A percentile compares a stretch with the other conserved stretches of the same genome.
Conservation (phyloP, 2,797 vertebrate species). For the Oryzias dopingdopingensis region DNA sequence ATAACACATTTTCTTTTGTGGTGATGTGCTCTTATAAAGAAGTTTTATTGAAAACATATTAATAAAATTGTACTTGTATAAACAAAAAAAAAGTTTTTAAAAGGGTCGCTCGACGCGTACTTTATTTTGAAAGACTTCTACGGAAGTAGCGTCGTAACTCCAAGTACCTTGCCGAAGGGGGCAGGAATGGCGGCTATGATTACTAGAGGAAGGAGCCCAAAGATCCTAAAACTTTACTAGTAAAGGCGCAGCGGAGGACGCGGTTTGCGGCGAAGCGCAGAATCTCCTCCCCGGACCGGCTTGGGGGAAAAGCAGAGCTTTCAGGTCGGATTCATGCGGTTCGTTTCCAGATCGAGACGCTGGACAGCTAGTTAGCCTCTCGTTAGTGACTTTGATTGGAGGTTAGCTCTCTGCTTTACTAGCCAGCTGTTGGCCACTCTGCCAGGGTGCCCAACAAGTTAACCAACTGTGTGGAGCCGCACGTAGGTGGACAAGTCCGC, state of each 20-base stretch:
- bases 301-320: slow-evolving; percentile 19
- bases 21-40: too few relatives aligned
- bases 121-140: slow-evolving; percentile 42
- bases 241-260: slow-evolving; percentile 62
- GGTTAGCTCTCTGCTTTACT: slow-evolving; percentile 58
- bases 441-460: slow-evolving; percentile 67
- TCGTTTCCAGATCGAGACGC: slow-evolving; percentile 33
- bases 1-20: too few relatives aligned
- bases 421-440: slow-evolving; percentile 67
- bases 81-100: background rate
- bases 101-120: background rate
- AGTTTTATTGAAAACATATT: too few relatives aligned
- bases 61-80: too few relatives aligned
- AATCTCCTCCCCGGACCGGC: slow-evolving; percentile 22
- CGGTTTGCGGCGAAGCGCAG: slow-evolving; percentile 25
- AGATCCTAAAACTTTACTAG: slow-evolving; percentile 82
- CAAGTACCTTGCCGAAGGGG: slow-evolving; percentile 30
- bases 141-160: slow-evolving; percentile 16
- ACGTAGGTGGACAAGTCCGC: slow-evolving; percentile 5
- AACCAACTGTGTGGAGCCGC: slow-evolving; percentile 44
- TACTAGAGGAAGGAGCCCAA: slow-evolving; percentile 75
- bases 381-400: slow-evolving; percentile 68
- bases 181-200: slow-evolving; percentile 82
- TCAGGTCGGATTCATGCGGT: slow-evolving; percentile 13
- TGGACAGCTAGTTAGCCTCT: slow-evolving; percentile 57